phyloP scores from a whole-genome alignment of 2,888 invertebrate genomes.

The Rhagonycha lutea region DNA sequence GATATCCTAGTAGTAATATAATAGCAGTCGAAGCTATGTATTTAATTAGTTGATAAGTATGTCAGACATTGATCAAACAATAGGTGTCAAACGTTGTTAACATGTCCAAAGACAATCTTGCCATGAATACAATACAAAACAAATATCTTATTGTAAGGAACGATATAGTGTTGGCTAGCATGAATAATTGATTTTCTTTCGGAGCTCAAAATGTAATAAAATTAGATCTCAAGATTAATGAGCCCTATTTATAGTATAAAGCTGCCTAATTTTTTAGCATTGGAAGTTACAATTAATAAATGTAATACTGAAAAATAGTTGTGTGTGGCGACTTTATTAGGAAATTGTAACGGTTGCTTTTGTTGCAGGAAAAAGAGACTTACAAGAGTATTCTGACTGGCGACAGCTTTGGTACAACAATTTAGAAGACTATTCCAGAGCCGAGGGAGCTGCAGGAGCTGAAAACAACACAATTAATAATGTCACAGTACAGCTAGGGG shows the following conservation, averaged over 20 bases:
- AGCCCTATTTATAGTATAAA: neutral
- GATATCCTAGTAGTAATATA: too few relatives aligned
- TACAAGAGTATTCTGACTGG: conserved; percentile 60
- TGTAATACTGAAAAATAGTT: too few relatives aligned
- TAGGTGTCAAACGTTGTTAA: neutral
- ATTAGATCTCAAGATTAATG: neutral
- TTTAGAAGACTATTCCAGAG: conserved; percentile 57
- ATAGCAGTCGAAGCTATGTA: neutral
- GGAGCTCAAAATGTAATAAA: neutral
- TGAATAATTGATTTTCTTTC: neutral
- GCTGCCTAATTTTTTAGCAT: too few relatives aligned
- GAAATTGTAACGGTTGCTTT: neutral
- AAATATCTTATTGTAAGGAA: neutral
- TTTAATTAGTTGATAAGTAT: neutral
- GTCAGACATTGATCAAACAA: neutral
- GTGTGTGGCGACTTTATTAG: too few relatives aligned
- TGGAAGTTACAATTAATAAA: too few relatives aligned
- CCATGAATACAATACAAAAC: neutral
- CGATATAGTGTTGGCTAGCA: neutral
- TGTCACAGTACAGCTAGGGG: conserved; percentile 76
- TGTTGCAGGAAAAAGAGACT: conserved; percentile 48
- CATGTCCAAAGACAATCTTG: neutral
- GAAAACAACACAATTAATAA: conserved; percentile 79
- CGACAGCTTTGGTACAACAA: conserved; percentile 67
- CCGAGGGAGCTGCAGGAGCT: conserved; percentile 54